Evolutionary conservation across 37 sponge, comb jelly and placozoan species (phyloP), one percentile per base, ranked within the genome.

Genomic region (Ianthella basta): DNA sequence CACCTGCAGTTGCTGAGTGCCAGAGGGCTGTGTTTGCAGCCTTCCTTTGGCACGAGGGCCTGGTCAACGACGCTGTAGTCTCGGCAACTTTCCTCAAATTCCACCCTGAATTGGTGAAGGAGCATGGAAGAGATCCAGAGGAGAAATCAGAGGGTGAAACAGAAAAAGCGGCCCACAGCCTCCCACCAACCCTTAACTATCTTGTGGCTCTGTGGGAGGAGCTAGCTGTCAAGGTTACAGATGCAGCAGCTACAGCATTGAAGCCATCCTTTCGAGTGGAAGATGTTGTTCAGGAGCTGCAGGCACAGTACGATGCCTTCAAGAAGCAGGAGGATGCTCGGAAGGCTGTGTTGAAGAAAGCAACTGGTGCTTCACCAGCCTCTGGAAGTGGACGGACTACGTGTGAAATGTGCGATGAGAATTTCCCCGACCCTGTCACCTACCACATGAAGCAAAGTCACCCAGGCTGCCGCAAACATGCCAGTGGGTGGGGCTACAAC

Each of bases 401-500:
- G 27, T 98, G 99, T 81, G 99, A 98, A 80, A 87, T 98, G 57
- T 98, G 99, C 80, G 95, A 92, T 38, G 91, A 91, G 55, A 72
- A 65, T 55, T 94, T 90, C 73, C 87, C 91, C 16, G 88, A 91
- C 70, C 99, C 99, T 6, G 96, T 98, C 25, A 98, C 99, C 44
- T 98, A 96, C 67, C 99, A 98, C 91, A 98, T 98, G 99, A 91
- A 92, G 72, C 83, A 89, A 21, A 55, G 72, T 32, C 99, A 98
- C 64, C 93, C 91, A 4, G 99, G 99, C 13, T 98, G 99, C 84
- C 89, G 92, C 66, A 86, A 86, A 40, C 91, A 90, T 69, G 95
- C 96, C 82, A 92, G 87, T 81, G 99, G 99, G 20, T 92, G 91
- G 96, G 99, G 99, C 60, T 98, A 98, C 93, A 98, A 98, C 87